Evolutionary conservation across 2,888 invertebrate species (phyloP), one percentile per base, ranked within the genome.

Genomic region (Coleophora flavipennella): DNA sequence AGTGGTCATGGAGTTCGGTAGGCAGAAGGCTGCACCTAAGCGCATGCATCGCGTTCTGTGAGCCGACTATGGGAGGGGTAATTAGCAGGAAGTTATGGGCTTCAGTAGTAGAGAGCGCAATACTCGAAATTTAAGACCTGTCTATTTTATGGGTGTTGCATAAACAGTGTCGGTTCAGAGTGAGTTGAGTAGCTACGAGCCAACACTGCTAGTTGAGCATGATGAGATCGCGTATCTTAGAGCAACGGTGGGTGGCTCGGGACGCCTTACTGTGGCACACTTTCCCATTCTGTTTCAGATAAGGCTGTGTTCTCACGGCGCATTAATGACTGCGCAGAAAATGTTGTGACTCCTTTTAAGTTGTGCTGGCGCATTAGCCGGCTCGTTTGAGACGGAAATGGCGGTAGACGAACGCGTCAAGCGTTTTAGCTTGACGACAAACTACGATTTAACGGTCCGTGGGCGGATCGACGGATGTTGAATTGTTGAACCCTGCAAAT

Each of bases 341-440:
- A 29, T 73, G 67, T 68, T 63, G 54, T 69, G 68, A 62, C 63
- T 68, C 75, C 77, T 79, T 79, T 77, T 76, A 78, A 2, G n/a
- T 10, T 68, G 73, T 62, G 55, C 63, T 57, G 59, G 62, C 59
- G 57, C 63, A 77, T 74, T 73, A 76, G 63, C 65, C 67, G 71
- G 70, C 72, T 81, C 81, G 81, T 83, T 84, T 80, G 84, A 77
- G 79, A 80, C 71, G 66, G 64, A 70, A 79, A 74, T 77, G 79
- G 81, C 71, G 66, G 64, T 70, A 79, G 74, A 79, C 81, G 78
- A 79, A 79, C 79, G 78, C 60, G 51, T 59, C n/a, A n/a, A n/a
- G n/a, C n/a, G n/a, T n/a, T 20, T 20, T 3, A 20, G 20, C 3
- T 20, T 20, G 20, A 20, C 20, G 20, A 20, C 20, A 20, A 20